A percentile compares a stretch with the other conserved stretches of the same genome.
Evolutionary conservation across 2,797 vertebrate species (phyloP).

Genomic region (Steatocranus sp.): DNA sequence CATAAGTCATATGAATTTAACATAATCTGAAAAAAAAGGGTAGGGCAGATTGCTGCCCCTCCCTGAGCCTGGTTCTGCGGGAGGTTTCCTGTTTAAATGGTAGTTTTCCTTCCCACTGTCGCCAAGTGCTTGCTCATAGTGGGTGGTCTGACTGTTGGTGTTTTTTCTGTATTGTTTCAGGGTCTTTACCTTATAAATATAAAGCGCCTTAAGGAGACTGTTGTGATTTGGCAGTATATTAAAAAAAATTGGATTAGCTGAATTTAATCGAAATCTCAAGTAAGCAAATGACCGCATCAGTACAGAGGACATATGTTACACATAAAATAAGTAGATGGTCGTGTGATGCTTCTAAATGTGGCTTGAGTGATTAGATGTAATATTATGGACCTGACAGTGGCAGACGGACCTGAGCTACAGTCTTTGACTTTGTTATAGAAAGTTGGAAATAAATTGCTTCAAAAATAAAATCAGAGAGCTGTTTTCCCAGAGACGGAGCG

Average conservation of each 20-base stretch:
- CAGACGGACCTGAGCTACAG: not conserved
- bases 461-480: not conserved
- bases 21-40: not conserved
- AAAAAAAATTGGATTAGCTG: not conserved
- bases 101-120: not conserved
- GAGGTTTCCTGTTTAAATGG: not conserved
- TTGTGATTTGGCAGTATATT: not conserved
- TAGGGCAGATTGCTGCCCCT: not conserved
- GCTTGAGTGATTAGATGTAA: not conserved
- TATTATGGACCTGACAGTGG: not conserved
- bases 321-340: not conserved
- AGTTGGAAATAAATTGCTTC: not conserved
- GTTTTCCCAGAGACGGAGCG: not conserved
- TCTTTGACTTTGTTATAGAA: not conserved
- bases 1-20: not conserved
- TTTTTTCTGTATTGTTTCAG: not conserved
- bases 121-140: rapidly evolving
- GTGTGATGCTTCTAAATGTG: not conserved
- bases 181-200: not conserved
- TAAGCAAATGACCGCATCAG: not conserved
- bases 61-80: rapidly evolving
- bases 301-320: not conserved
- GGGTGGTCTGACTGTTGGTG: not conserved
- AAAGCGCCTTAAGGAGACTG: rapidly evolving
- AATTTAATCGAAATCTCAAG: not conserved